Evolutionary conservation across 2,888 invertebrate genomes (phyloP), one percentile per base, ranked within the genome.

Genomic region (Ichneumon xanthorius): DNA sequence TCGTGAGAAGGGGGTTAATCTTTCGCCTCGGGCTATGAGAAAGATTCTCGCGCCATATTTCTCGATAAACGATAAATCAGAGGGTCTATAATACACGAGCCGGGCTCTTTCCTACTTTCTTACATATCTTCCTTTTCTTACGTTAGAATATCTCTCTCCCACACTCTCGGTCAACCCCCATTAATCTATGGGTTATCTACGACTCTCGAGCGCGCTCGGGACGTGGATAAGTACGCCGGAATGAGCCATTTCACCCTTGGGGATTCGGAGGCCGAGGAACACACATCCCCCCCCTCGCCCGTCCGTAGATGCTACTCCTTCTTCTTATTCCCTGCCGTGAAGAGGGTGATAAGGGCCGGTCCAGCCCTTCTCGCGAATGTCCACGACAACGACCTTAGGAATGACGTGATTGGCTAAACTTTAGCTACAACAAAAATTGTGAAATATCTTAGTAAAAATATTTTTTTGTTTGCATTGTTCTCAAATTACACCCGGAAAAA

Each of bases 151-250:
- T 26, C 90, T 90, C 89, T 61, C 83, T 73, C 76, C 68, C 63
- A 16, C 63, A 30, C 67, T 78, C 53, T 73, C 67, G 67, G 72
- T 73, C 79, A 63, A 80, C 71, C 92, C 93, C 93, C 93, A 94
- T 94, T 93, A 94, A 94, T 94, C 94, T 93, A 93, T 93, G 92
- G 85, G 94, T 94, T 94, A 94, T 94, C 94, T 94, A 94, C 90
- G 93, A 85, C 72, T 82, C 71, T 68, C 63, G 22, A 68, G 91
- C 92, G 91, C 88, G 92, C 90, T 91, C 88, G 90, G 92, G 85
- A 77, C 85, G 80, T 82, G 88, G 93, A 93, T 94, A 94, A 94
- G 94, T 93, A 92, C 92, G 91, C 89, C 90, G 91, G 93, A 94
- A 94, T 94, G 94, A 94, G 92, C 93, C 93, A 94, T 94, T 92